Percentiles rank a stretch among this genome's conserved stretches.
phyloP scores from a whole-genome alignment of 1,140 invertebrate genomes.

The Dolichoris vasculosae region DNA sequence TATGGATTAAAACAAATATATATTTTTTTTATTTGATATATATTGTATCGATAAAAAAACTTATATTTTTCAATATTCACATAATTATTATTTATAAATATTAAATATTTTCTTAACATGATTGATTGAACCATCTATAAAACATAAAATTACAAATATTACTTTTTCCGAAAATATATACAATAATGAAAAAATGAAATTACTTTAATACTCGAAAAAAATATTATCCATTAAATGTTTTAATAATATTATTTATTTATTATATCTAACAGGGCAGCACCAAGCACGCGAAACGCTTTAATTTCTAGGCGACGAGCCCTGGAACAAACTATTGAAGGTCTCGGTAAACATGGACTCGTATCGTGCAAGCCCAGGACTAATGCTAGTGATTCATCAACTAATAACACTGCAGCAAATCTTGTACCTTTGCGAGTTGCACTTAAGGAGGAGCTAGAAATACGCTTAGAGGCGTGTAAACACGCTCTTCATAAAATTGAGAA shows the following conservation, averaged over 20 bases:
- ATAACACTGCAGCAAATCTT: slow-evolving; percentile 72
- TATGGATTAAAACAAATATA: too few species aligned
- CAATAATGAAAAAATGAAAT: too few species aligned
- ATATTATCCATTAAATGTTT: too few species aligned
- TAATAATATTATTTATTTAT: slow-evolving; percentile 37
- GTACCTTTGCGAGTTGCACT: slow-evolving; percentile 82
- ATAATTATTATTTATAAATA: too few species aligned
- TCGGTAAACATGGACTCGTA: slow-evolving; percentile 91
- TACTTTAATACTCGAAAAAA: not conserved
- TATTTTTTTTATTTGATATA: too few species aligned
- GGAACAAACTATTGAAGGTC: slow-evolving; percentile 88
- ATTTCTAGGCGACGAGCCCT: slow-evolving; percentile 81
- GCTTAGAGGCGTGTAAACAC: slow-evolving; percentile 90
- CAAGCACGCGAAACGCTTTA: slow-evolving; percentile 77
- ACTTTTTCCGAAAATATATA: too few species aligned
- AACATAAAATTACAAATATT: too few species aligned
- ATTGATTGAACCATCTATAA: too few species aligned
- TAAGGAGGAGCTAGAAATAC: slow-evolving; percentile 87
- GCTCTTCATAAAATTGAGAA: slow-evolving; percentile 89
- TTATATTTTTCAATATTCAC: too few species aligned
- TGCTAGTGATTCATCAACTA: not conserved
- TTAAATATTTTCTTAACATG: too few species aligned
- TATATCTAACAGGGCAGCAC: slow-evolving; percentile 68
- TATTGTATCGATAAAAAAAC: too few species aligned
- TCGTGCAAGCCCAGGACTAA: slow-evolving; percentile 46